A percentile compares a stretch with the other conserved stretches of the same genome.
These are phyloP conservation scores for Zaprionus lachaisei DNA, from an alignment of 1,140 invertebrate genomes.

Conservation along the genomic window DNA sequence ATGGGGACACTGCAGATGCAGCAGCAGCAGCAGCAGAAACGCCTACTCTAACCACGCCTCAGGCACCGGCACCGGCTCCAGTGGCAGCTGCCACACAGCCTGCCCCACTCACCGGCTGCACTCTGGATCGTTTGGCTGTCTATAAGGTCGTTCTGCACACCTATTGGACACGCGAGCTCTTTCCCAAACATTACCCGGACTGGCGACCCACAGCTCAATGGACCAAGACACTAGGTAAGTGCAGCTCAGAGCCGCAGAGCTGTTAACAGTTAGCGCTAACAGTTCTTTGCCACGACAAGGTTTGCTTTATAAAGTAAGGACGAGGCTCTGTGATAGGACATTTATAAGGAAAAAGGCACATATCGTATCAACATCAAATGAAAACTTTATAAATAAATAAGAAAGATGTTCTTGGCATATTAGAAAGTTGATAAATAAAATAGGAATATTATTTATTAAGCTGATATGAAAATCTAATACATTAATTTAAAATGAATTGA, in stretches of 20 bases:
- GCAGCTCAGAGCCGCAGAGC: not conserved
- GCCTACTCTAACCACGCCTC: slow-evolving; percentile 44
- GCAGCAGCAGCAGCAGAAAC: slow-evolving; percentile 16
- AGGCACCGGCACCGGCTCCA: slow-evolving; percentile 7
- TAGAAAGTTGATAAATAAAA: too few species aligned
- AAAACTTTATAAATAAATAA: too few species aligned
- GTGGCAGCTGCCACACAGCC: slow-evolving; percentile 62
- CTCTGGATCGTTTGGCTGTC: slow-evolving; percentile 90
- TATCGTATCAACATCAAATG: too few species aligned
- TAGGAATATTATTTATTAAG: too few species aligned
- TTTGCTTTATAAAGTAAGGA: too few species aligned
- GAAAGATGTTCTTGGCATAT: too few species aligned
- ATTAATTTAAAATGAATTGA: too few species aligned
- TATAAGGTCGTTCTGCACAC: slow-evolving; percentile 94
- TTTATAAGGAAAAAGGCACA: too few species aligned
- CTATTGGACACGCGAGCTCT: slow-evolving; percentile 94
- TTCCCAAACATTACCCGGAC: slow-evolving; percentile 96
- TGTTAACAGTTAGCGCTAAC: not conserved
- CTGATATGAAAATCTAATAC: too few species aligned
- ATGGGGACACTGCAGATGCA: slow-evolving; percentile 31
- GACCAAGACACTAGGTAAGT: slow-evolving; percentile 93
- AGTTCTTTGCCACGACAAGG: too few species aligned
- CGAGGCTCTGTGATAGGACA: too few species aligned
- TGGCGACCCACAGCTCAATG: slow-evolving; percentile 96
- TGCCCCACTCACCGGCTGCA: slow-evolving; percentile 75